Percentiles rank a stretch among this genome's conserved stretches.
These are phyloP conservation scores for Anas georgica DNA, from an alignment of 2,797 vertebrate genomes.

Conservation along the genomic window DNA sequence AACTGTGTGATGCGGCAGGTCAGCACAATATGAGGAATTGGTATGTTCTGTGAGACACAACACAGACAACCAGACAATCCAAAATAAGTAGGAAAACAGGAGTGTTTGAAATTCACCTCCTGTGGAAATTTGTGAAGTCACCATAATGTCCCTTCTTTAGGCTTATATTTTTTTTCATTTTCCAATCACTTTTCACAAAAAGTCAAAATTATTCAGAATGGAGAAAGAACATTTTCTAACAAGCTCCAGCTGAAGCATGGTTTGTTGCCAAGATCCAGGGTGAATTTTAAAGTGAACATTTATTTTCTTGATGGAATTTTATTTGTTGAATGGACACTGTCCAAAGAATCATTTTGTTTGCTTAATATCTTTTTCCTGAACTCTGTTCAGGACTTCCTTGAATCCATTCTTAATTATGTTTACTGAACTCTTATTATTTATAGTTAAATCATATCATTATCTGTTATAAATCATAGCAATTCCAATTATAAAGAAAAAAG, in stretches of 20 bases:
- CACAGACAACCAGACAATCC: background rate
- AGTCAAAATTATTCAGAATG: background rate
- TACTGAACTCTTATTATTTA: background rate
- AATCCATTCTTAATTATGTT: background rate
- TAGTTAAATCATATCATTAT: background rate
- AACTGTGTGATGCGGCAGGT: background rate
- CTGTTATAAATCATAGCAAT: background rate
- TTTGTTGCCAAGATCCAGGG: background rate
- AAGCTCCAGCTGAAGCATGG: background rate
- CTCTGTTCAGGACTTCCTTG: background rate
- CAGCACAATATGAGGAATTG: background rate
- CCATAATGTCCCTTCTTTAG: background rate
- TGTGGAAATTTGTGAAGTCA: background rate
- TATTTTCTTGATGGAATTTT: background rate
- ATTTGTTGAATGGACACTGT: background rate
- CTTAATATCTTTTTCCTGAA: background rate
- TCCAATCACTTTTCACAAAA: background rate
- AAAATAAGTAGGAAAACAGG: background rate
- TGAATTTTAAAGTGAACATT: background rate
- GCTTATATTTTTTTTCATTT: background rate
- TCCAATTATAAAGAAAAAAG: background rate
- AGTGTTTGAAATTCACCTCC: background rate
- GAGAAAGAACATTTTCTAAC: background rate
- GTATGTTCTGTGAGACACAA: background rate
- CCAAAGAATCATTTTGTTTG: background rate